phyloP scores from a whole-genome alignment of 1,140 invertebrate genomes.

The Zaprionus ghesquierei region DNA sequence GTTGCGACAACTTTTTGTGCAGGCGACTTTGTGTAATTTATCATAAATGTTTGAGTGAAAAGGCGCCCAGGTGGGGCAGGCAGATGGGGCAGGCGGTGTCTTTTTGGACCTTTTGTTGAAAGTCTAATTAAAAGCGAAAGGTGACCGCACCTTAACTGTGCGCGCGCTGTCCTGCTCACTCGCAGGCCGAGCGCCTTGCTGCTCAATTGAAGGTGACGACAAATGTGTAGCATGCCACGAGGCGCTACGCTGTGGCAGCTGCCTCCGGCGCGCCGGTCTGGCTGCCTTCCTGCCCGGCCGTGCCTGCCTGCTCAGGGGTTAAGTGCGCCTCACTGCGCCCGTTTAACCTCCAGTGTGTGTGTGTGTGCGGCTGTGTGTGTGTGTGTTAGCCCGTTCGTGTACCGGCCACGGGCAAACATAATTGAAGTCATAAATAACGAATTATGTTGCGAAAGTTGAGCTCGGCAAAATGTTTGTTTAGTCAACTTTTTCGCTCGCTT shows the following conservation, averaged over 20 bases:
- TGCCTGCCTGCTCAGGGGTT: slow-evolving; percentile 39
- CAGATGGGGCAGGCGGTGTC: background rate
- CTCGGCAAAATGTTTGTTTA: slow-evolving; percentile 60
- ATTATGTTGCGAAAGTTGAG: slow-evolving; percentile 76
- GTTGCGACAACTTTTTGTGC: background rate
- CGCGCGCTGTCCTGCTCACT: background rate
- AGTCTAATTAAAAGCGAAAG: slow-evolving; percentile 55
- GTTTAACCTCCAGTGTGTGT: slow-evolving; percentile 62
- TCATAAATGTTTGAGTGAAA: slow-evolving; percentile 35
- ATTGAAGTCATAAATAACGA: slow-evolving; percentile 81
- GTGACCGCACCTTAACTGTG: slow-evolving; percentile 42
- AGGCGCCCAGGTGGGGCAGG: slow-evolving; percentile 19
- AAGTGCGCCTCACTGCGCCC: slow-evolving; percentile 64
- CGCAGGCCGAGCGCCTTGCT: no score
- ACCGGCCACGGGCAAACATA: slow-evolving; percentile 69
- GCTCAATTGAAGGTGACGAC: slow-evolving; percentile 58
- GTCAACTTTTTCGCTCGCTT: slow-evolving; percentile 43
- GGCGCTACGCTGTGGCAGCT: slow-evolving; percentile 35
- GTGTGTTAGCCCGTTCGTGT: slow-evolving; percentile 18
- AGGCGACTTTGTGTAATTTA: slow-evolving; percentile 33
- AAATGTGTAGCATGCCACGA: slow-evolving; percentile 56
- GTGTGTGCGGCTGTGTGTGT: slow-evolving; percentile 29
- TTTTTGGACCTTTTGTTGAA: slow-evolving; percentile 44
- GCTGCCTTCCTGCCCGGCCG: background rate
- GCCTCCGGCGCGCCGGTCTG: slow-evolving; percentile 17